These are phyloP conservation scores for Punctoribates punctum DNA, from an alignment of 2,888 invertebrate genomes.

Conservation along the genomic window DNA sequence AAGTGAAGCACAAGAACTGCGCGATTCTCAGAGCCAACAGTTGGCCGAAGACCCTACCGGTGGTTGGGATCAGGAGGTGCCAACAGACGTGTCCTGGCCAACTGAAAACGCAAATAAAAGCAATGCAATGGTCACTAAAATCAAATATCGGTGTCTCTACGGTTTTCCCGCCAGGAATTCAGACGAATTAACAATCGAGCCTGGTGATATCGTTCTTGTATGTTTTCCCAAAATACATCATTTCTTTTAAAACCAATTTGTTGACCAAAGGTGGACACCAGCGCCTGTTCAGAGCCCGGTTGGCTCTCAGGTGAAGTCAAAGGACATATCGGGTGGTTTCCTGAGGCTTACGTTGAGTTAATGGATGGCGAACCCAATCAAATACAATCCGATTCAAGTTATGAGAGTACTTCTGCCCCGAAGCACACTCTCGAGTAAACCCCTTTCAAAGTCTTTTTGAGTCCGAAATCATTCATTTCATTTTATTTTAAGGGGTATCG, in stretches of 20 bases:
- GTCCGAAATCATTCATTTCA: not conserved
- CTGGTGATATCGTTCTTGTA: slow-evolving; percentile 85
- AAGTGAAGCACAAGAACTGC: slow-evolving; percentile 36
- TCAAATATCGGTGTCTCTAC: slow-evolving; percentile 68
- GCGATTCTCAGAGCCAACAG: slow-evolving; percentile 12
- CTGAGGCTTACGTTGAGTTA: slow-evolving; percentile 87
- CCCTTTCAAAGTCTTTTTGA: not conserved
- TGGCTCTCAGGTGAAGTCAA: slow-evolving; percentile 90
- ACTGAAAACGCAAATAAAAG: not conserved
- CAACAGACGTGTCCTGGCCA: slow-evolving; percentile 37
- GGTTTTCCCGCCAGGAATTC: slow-evolving; percentile 86
- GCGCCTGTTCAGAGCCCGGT: slow-evolving; percentile 80
- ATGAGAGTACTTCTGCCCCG: not conserved
- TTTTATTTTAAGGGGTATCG: slow-evolving; percentile 63
- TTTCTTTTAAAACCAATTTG: not conserved
- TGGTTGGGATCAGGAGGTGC: slow-evolving; percentile 37
- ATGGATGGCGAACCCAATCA: slow-evolving; percentile 55
- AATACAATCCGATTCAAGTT: not conserved
- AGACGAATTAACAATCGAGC: slow-evolving; percentile 88
- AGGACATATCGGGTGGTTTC: slow-evolving; percentile 93
- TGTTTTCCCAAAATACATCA: slow-evolving; percentile 50
- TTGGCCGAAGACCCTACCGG: not conserved
- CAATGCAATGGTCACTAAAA: slow-evolving; percentile 3
- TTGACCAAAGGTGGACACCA: slow-evolving; percentile 29
- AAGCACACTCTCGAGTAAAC: not conserved